These are phyloP conservation scores for Nyctalus aviator DNA, from an alignment of 2,797 vertebrate species.

Conservation along the genomic window DNA sequence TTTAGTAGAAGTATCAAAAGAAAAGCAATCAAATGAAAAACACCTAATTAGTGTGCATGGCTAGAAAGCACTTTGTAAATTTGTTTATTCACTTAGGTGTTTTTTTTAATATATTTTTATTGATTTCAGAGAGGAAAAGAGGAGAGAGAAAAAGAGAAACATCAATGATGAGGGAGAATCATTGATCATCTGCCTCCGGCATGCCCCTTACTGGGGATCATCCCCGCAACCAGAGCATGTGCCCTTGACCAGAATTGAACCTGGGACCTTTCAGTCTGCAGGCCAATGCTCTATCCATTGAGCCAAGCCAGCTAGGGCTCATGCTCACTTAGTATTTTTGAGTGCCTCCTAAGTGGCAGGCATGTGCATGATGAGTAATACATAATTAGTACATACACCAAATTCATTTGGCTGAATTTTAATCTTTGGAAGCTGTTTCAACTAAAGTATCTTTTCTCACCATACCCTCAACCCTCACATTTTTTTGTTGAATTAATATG, in stretches of 20 bases:
- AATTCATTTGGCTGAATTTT: neutral
- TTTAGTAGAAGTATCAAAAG: neutral
- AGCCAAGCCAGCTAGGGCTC: neutral
- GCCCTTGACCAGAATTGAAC: no score
- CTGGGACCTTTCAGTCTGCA: no score
- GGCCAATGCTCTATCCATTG: no score
- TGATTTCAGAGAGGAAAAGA: no score
- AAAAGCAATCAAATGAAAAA: neutral
- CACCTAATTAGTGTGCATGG: neutral
- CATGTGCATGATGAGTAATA: neutral
- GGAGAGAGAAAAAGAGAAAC: no score
- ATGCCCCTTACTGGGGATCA: no score
- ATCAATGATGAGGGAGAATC: no score
- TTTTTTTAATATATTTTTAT: neutral
- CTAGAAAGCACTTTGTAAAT: neutral
- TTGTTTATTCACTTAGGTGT: neutral
- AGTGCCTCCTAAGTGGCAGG: neutral
- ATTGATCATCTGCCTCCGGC: no score
- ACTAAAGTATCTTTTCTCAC: no score
- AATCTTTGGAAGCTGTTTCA: neutral
- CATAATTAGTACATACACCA: neutral
- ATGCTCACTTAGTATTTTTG: neutral
- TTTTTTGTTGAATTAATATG: no score
- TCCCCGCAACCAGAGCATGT: no score
- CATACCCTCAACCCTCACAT: no score